phyloP scores from a whole-genome alignment of 2,113 vertebrate genomes.

The Tragelaphus scriptus region DNA sequence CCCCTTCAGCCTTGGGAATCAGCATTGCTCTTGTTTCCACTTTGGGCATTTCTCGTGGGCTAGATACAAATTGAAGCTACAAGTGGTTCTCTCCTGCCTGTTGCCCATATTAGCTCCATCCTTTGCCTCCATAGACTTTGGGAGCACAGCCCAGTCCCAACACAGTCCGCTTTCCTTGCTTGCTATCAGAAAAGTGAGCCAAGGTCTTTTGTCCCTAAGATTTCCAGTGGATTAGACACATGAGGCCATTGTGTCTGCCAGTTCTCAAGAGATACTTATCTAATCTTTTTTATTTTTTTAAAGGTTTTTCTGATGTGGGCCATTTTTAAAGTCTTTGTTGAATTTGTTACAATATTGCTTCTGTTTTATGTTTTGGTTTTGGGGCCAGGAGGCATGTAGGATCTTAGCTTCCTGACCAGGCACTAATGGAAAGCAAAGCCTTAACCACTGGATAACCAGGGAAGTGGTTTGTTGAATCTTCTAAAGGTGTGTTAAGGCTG shows the following conservation, averaged over 20 bases:
- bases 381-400: not conserved
- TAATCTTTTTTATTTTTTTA: not conserved
- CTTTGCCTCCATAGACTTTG: not conserved
- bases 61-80: not conserved
- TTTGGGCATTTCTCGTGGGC: not conserved
- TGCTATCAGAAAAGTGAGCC: not conserved
- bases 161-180: not conserved
- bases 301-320: not conserved
- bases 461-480: not conserved
- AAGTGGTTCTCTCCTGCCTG: not conserved
- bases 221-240: not conserved
- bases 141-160: not conserved
- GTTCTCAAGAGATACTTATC: not conserved
- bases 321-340: not conserved
- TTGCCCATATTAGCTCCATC: not conserved
- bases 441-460: not conserved
- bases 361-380: not conserved
- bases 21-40: not conserved
- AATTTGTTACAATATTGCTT: not conserved
- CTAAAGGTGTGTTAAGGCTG: not conserved
- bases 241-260: not conserved
- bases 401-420: not conserved
- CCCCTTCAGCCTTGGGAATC: not conserved
- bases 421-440: not conserved
- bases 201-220: not conserved